A percentile compares a stretch with the other conserved stretches of the same genome.
phyloP scores from a whole-genome alignment of 2,888 invertebrate species.

The Caenorhabditis wallacei region DNA sequence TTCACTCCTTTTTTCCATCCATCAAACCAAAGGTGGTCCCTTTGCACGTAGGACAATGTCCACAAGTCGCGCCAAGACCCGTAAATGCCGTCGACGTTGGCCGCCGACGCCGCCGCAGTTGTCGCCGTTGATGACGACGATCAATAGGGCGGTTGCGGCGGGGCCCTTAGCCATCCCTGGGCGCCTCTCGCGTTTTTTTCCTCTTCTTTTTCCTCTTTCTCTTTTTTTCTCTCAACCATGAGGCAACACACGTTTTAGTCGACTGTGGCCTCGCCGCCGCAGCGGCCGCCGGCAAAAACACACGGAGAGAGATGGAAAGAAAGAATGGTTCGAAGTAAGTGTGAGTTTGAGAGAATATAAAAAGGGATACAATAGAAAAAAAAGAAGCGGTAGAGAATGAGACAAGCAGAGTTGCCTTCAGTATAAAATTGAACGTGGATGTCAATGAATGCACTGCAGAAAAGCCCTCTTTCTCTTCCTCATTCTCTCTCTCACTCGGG shows the following conservation, averaged over 20 bases:
- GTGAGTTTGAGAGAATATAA: conserved; percentile 22
- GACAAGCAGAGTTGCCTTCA: conserved; percentile 17
- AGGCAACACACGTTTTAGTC: conserved; percentile 29
- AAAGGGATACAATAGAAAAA: background rate
- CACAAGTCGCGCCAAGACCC: conserved; percentile 38
- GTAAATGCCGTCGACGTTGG: background rate
- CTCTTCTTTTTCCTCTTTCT: conserved; percentile 12
- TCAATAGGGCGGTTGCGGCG: conserved; percentile 52
- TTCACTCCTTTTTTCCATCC: background rate
- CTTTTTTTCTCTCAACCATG: conserved; percentile 16
- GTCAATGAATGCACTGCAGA: conserved; percentile 5
- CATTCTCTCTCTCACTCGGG: no score
- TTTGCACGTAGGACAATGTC: background rate
- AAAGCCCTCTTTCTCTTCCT: no score
- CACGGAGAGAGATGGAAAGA: background rate
- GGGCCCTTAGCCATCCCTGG: conserved; percentile 36
- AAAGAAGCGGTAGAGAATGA: background rate
- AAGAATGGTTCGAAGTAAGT: conserved; percentile 31
- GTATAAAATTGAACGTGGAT: conserved; percentile 22
- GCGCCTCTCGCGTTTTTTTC: conserved; percentile 40
- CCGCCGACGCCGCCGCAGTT: conserved; percentile 12
- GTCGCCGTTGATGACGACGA: conserved; percentile 47
- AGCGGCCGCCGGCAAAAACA: conserved; percentile 30
- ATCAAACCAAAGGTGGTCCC: background rate
- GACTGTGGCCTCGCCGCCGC: background rate